phyloP scores from a whole-genome alignment of 2,797 vertebrate species.

The Sandelia bainsii region DNA sequence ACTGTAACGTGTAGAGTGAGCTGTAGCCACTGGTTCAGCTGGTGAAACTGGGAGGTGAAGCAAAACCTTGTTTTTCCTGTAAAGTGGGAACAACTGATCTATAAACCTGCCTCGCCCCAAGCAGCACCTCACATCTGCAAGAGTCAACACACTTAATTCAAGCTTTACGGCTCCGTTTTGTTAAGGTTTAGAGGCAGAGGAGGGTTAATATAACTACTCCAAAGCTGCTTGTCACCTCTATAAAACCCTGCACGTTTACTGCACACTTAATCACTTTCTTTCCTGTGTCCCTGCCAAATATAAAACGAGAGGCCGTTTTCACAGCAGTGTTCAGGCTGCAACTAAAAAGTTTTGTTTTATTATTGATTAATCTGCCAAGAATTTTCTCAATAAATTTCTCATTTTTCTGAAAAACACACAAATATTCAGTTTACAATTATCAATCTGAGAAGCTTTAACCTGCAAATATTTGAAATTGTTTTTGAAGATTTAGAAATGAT shows the following conservation, averaged over 20 bases:
- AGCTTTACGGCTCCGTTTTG: neutral
- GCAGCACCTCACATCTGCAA: conserved; percentile 2
- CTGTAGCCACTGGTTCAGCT: neutral
- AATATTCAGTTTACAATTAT: neutral
- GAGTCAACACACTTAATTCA: neutral
- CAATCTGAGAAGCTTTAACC: neutral
- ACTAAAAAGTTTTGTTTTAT: neutral
- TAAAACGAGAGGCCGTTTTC: no score
- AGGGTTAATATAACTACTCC: neutral
- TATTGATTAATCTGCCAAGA: neutral
- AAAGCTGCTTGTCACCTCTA: neutral
- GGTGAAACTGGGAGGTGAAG: neutral
- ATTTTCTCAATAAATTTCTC: neutral
- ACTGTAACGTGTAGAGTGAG: neutral
- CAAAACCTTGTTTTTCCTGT: neutral
- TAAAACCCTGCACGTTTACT: no score
- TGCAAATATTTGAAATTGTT: neutral
- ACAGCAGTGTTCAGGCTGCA: no score
- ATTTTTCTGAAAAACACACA: no score
- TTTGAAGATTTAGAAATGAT: no score
- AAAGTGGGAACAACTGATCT: neutral
- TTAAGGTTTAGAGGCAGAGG: neutral
- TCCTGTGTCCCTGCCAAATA: no score
- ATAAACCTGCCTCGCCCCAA: neutral
- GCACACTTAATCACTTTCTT: neutral